Base-by-base conservation (phyloP, 1,140 invertebrate genomes). In the Cataglyphis hispanica region DNA sequence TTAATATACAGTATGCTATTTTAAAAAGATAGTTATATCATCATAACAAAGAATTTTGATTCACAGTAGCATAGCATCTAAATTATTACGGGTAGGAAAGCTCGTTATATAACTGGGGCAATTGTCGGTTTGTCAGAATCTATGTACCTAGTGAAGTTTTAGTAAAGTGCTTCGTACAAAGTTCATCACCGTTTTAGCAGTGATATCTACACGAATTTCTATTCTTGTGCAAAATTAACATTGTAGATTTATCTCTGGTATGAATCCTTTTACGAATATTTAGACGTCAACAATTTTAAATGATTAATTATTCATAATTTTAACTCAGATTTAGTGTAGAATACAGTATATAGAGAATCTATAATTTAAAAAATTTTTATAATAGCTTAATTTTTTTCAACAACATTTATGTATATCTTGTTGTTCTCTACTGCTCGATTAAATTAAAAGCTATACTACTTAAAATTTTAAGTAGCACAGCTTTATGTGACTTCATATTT, bases 111-210 rank as follows among this genome's bases (percentile, higher is more conserved):
- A 83, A 83, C 78, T 83, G 27, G 78, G 78, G 37, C 67, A 83
- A 83, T 83, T 74, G 67, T 83, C 56, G 67, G 66, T 83, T 67
- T 83, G 78, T 83, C 78, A 83, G 78, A 74, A 83, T 83, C 78
- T 72, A 60, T 74, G 78, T 74, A 83, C 37, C 50, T 58, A 61
- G 67, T 43, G 40, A 74, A 83, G 78, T 83, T 74, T 83, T 60
- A 83, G 78, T 61, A 74, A 72, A 83, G 78, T 69, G 53, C 67
- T 46, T 74, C 37, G 50, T 25, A 27, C 60, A 72, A 53, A 83
- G 53, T 72, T 83, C 22, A 74, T 40, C 67, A 37, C n/a, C 53
- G 56, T 74, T 83, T 83, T 60, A 83, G 27, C 25, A n/a, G 19
- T 83, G 67, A 83, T 74, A 74, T n/a, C 31, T 74, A 74, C 31